Evolutionary conservation across 2,113 vertebrate genomes (phyloP), one percentile per base, ranked within the genome.

Genomic region (Eubucco bourcierii): DNA sequence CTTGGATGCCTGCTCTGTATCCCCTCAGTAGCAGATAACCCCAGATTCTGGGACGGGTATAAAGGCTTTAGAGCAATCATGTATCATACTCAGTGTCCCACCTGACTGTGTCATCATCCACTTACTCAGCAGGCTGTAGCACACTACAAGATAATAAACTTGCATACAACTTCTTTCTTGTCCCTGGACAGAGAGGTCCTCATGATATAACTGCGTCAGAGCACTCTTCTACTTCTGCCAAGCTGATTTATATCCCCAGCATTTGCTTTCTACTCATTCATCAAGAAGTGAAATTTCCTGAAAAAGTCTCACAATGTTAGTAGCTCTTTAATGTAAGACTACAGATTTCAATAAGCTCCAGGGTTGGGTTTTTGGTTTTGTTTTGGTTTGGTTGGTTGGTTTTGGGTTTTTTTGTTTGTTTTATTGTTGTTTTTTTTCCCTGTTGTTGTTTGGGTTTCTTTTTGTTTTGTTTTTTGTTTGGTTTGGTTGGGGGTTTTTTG

Each of bases 111-210:
- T 33, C 70, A 71, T 78, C 70, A 44, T 61, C 31, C 66, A 81
- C n/a, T n/a, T 84, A 44, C 67, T 87, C 4, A 1, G 50, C 0
- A 0, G 20, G 39, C 3, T 1, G 18, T 17, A 50, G 34, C 52
- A 34, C n/a, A 41, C n/a, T 41, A 75, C 16, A 70, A 39, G n/a
- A 67, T 37, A 89, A 80, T 56, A 74, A 67, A 87, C 3, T 37
- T 63, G 53, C 34, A 47, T 31, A 53, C 15, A 46, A n/a, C 19
- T 33, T 75, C 27, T 50, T 76, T 29, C 39, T 31, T 17, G 44
- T 15, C 15, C 27, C n/a, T 33, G 0, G 1, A 64, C 33, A 80
- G n/a, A 11, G 23, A 63, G 31, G 19, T 68, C 10, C 24, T 82
- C 2, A 1, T 31, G 52, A 79, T 37, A 55, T 71, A 75, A 87